Evolutionary conservation across 2,113 vertebrate genomes (phyloP).

Genomic region (Paracanthobrama guichenoti): DNA sequence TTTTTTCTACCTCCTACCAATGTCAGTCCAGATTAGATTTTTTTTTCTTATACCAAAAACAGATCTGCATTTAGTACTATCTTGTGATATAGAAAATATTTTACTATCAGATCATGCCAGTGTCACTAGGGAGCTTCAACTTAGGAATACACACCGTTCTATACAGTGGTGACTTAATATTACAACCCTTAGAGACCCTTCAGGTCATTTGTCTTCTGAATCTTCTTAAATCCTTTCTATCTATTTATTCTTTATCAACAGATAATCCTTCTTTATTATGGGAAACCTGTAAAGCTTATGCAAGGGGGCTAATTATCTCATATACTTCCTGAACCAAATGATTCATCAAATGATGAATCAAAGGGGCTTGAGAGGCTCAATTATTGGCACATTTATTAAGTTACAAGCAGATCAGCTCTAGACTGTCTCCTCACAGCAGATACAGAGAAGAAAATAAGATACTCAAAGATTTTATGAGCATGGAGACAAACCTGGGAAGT

Average conservation of each 20-base stretch:
- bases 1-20: slow-evolving; percentile 13
- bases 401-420: neutral
- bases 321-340: neutral
- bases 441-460: neutral
- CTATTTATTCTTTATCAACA: neutral
- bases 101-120: too few relatives aligned
- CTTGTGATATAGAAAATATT: too few relatives aligned
- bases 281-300: neutral
- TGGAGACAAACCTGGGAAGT: neutral
- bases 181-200: too few relatives aligned
- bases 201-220: too few relatives aligned
- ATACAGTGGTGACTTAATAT: too few relatives aligned
- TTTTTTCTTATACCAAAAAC: too few relatives aligned
- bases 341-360: neutral
- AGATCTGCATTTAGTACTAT: too few relatives aligned
- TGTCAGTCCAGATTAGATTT: slow-evolving; percentile 38
- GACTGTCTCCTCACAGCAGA: neutral
- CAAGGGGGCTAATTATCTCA: neutral
- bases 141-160: too few relatives aligned
- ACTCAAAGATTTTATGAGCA: neutral
- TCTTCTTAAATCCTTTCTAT: too few relatives aligned
- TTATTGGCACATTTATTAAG: neutral
- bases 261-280: neutral
- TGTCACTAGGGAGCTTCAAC: too few relatives aligned
- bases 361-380: neutral